These are phyloP conservation scores for Merops nubicus DNA, from an alignment of 2,113 vertebrate genomes.

Conservation along the genomic window DNA sequence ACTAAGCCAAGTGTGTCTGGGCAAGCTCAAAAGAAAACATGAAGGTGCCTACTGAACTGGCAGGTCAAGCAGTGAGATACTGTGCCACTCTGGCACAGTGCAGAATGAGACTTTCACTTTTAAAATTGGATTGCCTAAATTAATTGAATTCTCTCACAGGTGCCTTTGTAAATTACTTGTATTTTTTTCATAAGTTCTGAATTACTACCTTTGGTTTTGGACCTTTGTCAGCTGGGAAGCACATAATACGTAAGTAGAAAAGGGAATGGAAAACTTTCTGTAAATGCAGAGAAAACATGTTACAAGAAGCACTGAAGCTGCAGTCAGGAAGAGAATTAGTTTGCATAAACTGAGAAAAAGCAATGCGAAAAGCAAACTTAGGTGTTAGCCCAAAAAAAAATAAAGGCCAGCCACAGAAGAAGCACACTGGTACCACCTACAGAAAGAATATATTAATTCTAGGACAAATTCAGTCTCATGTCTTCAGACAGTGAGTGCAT, in stretches of 20 bases:
- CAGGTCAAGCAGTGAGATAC: neutral
- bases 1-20: neutral
- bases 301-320: neutral
- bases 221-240: neutral
- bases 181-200: neutral
- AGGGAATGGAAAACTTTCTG: neutral
- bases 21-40: neutral
- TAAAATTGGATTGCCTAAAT: neutral
- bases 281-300: neutral
- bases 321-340: neutral
- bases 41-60: neutral
- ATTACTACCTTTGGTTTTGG: neutral
- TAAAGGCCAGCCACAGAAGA: neutral
- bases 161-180: neutral
- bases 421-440: neutral
- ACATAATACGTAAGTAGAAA: neutral
- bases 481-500: neutral
- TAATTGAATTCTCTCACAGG: neutral
- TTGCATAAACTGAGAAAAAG: neutral
- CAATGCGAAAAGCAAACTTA: neutral
- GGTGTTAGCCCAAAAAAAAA: rapidly evolving
- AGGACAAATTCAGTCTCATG: neutral
- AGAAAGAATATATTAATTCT: neutral
- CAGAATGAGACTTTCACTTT: neutral
- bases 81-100: neutral